Evolutionary conservation across 2,888 invertebrate genomes (phyloP).

Genomic region (Minunthozetes semirufus): DNA sequence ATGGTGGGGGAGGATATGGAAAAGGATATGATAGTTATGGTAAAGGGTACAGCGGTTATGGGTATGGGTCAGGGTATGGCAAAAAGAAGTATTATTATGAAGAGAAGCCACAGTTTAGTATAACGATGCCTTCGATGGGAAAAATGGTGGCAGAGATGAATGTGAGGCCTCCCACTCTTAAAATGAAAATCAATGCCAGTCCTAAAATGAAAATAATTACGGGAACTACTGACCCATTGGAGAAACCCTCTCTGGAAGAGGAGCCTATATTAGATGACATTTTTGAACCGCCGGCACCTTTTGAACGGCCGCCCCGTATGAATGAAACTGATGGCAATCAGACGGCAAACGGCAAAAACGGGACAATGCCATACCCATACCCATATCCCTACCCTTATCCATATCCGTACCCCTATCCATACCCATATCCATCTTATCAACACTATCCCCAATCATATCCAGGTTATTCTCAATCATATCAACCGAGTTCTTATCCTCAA

Average conservation of each 20-base stretch:
- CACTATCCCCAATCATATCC: not conserved
- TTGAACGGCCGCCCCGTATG: slow-evolving; percentile 29
- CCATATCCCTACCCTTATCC: slow-evolving; percentile 18
- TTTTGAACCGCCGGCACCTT: slow-evolving; percentile 38
- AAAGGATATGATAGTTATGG: not conserved
- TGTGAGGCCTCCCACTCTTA: slow-evolving; percentile 36
- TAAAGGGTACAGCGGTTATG: slow-evolving; percentile 19
- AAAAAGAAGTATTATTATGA: slow-evolving; percentile 24
- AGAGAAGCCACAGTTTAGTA: slow-evolving; percentile 26
- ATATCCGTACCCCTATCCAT: slow-evolving; percentile 31
- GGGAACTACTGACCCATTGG: slow-evolving; percentile 38
- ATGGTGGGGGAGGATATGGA: not conserved
- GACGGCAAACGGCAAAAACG: slow-evolving; percentile 10
- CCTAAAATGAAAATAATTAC: slow-evolving; percentile 39
- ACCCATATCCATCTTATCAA: slow-evolving; percentile 13
- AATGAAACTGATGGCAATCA: slow-evolving; percentile 14
- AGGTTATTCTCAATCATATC: slow-evolving; percentile 13
- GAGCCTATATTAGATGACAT: slow-evolving; percentile 37
- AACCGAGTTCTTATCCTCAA: not conserved
- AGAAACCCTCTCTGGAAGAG: slow-evolving; percentile 32
- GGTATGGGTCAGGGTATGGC: too few relatives aligned
- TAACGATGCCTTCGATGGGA: slow-evolving; percentile 35
- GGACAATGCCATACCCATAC: not conserved
- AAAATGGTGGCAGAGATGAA: slow-evolving; percentile 35
- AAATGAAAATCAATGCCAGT: slow-evolving; percentile 36